Evolutionary conservation across 2,888 invertebrate species (phyloP).

Genomic region (Tethea ocularis): DNA sequence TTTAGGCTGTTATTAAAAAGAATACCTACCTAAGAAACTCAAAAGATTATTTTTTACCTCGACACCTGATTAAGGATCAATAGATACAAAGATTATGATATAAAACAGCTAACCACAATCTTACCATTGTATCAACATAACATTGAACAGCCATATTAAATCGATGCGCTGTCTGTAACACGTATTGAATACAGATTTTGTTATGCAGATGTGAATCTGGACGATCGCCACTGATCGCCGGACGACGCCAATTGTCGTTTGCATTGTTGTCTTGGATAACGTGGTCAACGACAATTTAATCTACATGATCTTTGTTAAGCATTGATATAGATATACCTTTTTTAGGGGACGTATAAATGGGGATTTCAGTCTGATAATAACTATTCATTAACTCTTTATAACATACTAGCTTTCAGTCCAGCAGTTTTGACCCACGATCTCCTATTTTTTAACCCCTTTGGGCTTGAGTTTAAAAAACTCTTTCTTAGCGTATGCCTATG

Average conservation of each 20-base stretch:
- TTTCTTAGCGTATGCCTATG: too few relatives aligned
- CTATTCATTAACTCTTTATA: too few relatives aligned
- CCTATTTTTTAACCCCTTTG: too few relatives aligned
- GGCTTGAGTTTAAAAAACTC: too few relatives aligned
- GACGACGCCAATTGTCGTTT: conserved; percentile 46
- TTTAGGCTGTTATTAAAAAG: too few relatives aligned
- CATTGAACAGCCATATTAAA: not conserved
- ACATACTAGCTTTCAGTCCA: too few relatives aligned
- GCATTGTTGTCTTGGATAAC: conserved; percentile 4
- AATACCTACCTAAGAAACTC: too few relatives aligned
- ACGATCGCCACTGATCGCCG: conserved; percentile 38
- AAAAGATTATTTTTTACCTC: too few relatives aligned
- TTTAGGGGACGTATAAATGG: not conserved
- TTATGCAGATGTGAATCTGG: conserved; percentile 59
- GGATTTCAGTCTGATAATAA: too few relatives aligned
- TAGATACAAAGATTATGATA: too few relatives aligned
- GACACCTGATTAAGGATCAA: too few relatives aligned
- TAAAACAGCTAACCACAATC: not conserved
- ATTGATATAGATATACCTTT: not conserved
- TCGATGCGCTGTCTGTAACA: conserved; percentile 22
- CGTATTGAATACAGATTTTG: conserved; percentile 48
- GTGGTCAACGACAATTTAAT: not conserved
- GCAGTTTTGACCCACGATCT: too few relatives aligned
- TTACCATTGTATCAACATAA: not conserved
- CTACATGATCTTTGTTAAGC: not conserved